phyloP scores from a whole-genome alignment of 2,888 invertebrate species.

The Anthrax anthrax region DNA sequence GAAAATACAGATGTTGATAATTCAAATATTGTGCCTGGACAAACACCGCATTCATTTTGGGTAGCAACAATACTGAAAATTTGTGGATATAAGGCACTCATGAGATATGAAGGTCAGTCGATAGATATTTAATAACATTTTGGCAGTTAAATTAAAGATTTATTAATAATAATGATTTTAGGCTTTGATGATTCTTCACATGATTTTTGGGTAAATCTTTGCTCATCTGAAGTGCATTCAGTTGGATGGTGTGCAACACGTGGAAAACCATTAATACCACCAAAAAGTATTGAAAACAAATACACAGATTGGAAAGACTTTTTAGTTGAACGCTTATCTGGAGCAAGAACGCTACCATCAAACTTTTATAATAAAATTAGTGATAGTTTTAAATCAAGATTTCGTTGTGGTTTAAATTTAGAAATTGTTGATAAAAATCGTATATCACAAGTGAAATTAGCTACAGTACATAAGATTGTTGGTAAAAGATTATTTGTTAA shows the following conservation, averaged over 20 bases:
- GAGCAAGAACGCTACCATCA: conserved; percentile 86
- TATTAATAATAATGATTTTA: conserved; percentile 9
- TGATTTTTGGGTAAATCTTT: conserved; percentile 95
- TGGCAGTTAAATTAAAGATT: too few species aligned
- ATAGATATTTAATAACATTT: not conserved
- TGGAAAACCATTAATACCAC: conserved; percentile 89
- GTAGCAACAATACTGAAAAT: conserved; percentile 87
- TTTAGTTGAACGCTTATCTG: conserved; percentile 78
- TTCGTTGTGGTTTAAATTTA: conserved; percentile 66
- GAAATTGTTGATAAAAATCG: conserved; percentile 95
- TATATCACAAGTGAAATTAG: conserved; percentile 84
- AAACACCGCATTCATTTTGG: conserved; percentile 81
- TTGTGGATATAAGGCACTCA: conserved; percentile 68
- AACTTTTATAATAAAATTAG: conserved; percentile 82
- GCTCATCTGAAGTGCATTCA: conserved; percentile 87
- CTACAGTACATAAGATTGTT: conserved; percentile 76
- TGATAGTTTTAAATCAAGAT: conserved; percentile 70
- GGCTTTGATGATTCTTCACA: conserved; percentile 76
- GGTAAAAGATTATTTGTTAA: conserved; percentile 84
- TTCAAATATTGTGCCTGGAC: conserved; percentile 43
- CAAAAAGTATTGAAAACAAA: conserved; percentile 81
- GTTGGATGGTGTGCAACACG: conserved; percentile 97
- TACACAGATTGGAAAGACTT: conserved; percentile 95
- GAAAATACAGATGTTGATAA: conserved; percentile 81
- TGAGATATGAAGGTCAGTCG: conserved; percentile 62